These are phyloP conservation scores for Pachyseris speciosa DNA, from an alignment of 64 coral and sea anemone genomes.

Conservation along the genomic window DNA sequence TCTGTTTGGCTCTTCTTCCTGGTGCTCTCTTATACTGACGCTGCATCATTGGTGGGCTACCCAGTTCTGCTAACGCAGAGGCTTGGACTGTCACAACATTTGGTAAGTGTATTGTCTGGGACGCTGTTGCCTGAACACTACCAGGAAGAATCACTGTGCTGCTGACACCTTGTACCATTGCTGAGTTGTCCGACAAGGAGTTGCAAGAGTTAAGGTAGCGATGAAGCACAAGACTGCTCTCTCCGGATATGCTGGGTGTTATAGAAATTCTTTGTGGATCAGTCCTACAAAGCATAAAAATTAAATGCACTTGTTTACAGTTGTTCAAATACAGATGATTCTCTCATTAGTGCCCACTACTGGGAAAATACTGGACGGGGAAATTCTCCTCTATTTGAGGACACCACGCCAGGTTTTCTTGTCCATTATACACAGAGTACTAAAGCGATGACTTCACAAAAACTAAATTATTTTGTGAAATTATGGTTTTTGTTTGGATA, in stretches of 20 bases:
- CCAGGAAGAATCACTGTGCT: conserved; percentile 79
- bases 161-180: neutral
- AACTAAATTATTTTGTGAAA: too few relatives aligned
- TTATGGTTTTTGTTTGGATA: too few relatives aligned
- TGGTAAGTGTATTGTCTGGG: conserved; percentile 81
- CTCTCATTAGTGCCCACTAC: too few relatives aligned
- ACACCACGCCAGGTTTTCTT: too few relatives aligned
- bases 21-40: conserved; percentile 17
- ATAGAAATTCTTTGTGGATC: conserved; percentile 56
- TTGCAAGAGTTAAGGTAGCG: conserved; percentile 53
- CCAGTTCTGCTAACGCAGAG: conserved; percentile 76
- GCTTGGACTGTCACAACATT: conserved; percentile 79
- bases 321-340: too few relatives aligned
- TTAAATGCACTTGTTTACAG: too few relatives aligned
- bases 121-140: conserved; percentile 77
- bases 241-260: conserved; percentile 44
- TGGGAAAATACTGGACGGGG: too few relatives aligned
- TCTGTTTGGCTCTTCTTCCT: conserved; percentile 10
- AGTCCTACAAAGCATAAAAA: neutral
- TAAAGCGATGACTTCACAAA: too few relatives aligned
- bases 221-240: conserved; percentile 27
- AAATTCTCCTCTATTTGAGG: too few relatives aligned
- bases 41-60: neutral
- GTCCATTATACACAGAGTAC: too few relatives aligned
- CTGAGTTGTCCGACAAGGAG: conserved; percentile 17